phyloP scores from a whole-genome alignment of 2,113 vertebrate species.

The Fulica atra region DNA sequence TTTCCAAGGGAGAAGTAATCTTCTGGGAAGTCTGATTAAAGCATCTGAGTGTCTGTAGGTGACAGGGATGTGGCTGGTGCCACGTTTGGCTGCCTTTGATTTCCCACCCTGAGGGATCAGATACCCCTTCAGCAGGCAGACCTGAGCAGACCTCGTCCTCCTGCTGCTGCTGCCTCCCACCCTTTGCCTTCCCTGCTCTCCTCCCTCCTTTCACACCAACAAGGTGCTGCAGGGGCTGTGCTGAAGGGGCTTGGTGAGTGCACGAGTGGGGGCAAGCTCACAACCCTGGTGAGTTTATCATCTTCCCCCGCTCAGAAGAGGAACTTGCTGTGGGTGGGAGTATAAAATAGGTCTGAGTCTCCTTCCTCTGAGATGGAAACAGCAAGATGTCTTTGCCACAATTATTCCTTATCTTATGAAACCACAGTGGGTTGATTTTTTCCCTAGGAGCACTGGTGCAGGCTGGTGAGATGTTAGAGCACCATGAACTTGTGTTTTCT shows the following conservation, averaged over 20 bases:
- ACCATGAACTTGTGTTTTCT: background rate
- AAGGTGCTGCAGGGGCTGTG: accelerated
- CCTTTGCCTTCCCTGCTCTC: background rate
- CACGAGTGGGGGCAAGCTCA: background rate
- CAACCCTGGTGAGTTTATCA: background rate
- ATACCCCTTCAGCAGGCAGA: background rate
- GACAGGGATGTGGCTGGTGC: background rate
- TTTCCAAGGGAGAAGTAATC: background rate
- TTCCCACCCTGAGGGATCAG: background rate
- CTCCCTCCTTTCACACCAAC: background rate
- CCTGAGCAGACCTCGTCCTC: background rate
- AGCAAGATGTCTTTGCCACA: background rate
- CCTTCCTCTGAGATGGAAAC: background rate
- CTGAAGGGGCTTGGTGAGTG: background rate
- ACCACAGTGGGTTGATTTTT: background rate
- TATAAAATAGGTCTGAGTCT: background rate
- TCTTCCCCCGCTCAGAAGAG: background rate
- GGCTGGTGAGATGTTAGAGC: background rate
- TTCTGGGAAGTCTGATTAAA: slow-evolving; percentile 45
- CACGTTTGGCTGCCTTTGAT: slow-evolving; percentile 24
- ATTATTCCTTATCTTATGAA: background rate
- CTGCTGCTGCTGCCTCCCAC: background rate
- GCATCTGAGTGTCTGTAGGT: background rate
- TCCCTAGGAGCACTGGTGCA: background rate
- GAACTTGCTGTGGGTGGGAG: background rate